Base-by-base conservation (phyloP, 2,888 invertebrate genomes). In the Clepsis dumicolana region DNA sequence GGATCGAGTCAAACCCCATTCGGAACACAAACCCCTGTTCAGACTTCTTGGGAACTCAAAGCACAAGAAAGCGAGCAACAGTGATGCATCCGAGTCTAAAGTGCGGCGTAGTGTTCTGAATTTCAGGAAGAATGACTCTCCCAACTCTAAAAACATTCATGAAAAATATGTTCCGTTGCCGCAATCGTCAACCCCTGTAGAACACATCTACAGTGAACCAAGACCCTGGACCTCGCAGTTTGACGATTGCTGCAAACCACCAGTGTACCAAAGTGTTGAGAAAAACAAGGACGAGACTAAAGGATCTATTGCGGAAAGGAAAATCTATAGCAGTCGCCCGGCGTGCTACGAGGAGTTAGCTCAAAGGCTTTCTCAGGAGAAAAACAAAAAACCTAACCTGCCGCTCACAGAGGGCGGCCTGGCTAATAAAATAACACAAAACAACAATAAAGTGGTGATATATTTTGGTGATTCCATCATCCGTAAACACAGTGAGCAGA, bases 381-480 rank as follows among this genome's bases (percentile, higher is more conserved):
- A 84, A 78, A 94, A 77, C 74, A 95, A 86, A 82, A 94, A 83
- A 85, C 84, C 74, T 67, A 93, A 81, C 78, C 74, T 79, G 57
- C 85, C 85, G 10, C 75, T 82, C 8, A 72, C 77, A 14, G 89
- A 90, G 71, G 80, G 82, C 35, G 88, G 87, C 12, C 75, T 93
- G 25, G 85, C 92, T 7, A 92, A 93, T 71, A 93, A 93, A 80
- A 91, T 92, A 65, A 94, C 92, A 62, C 88, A 94, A 80, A 89
- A 89, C 73, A 91, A 93, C 74, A 96, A 96, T 80, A 96, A 95
- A 89, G 96, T 96, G n/a, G 95, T 96, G 57, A 96, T 96, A 76
- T 96, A 96, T 82, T 96, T 96, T 74, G 96, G 96, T 35, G 96
- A 96, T 80, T 95, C 95, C 2, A 94, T 95, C 56, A 93, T 94